phyloP scores from a whole-genome alignment of 2,113 vertebrate genomes.

The Cettia cetti region DNA sequence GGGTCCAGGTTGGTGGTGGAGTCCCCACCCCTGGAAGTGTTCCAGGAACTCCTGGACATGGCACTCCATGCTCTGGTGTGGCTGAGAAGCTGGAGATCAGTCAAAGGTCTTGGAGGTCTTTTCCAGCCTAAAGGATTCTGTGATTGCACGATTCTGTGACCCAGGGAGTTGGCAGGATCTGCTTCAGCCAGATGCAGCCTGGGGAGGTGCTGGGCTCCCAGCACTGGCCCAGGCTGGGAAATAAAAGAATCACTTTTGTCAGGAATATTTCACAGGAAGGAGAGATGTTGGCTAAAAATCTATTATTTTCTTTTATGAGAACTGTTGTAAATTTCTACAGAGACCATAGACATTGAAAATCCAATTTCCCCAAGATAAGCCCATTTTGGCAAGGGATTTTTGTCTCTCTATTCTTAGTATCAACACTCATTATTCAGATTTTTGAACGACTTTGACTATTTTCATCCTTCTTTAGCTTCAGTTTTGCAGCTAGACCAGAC shows the following conservation, averaged over 20 bases:
- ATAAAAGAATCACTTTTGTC: not conserved
- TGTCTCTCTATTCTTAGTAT: not conserved
- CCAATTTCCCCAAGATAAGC: conserved; percentile 22
- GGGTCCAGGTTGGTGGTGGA: not conserved
- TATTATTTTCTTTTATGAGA: not conserved
- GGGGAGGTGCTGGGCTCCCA: not conserved
- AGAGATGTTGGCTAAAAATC: not conserved
- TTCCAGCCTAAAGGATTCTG: not conserved
- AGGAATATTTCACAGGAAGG: not conserved
- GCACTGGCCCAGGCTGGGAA: not conserved
- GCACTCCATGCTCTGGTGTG: not conserved
- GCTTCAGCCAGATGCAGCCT: not conserved
- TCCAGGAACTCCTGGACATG: not conserved
- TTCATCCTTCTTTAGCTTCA: not conserved
- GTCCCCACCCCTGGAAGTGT: not conserved
- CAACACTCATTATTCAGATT: not conserved
- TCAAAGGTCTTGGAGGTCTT: not conserved
- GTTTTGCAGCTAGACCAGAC: not conserved
- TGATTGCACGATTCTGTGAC: not conserved
- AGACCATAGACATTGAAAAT: not conserved
- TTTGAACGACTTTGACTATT: not conserved
- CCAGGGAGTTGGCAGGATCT: rapidly evolving
- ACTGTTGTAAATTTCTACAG: conserved; percentile 9
- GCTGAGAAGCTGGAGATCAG: not conserved
- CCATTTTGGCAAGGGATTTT: not conserved